Conservation (phyloP, 2,113 vertebrate species). For the Albula goreensis region DNA sequence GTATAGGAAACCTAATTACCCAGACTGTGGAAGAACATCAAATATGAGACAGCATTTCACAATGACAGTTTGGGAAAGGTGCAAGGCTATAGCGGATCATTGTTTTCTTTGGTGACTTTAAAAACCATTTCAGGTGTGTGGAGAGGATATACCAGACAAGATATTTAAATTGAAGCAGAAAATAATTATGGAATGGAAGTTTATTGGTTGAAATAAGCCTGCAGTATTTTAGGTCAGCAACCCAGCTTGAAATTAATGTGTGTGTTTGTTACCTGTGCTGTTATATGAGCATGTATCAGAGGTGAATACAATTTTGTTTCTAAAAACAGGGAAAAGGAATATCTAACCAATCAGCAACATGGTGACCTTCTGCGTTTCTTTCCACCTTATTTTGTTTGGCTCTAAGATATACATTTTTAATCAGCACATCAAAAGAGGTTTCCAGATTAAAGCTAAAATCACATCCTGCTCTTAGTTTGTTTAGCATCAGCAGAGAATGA, state of each 20-base stretch:
- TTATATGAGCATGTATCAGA: neutral
- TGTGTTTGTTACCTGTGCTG: neutral
- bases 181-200: neutral
- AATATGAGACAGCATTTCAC: neutral
- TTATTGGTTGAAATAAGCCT: neutral
- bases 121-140: neutral
- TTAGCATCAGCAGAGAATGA: constrained; percentile 17
- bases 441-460: constrained; percentile 23
- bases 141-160: neutral
- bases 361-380: constrained; percentile 22
- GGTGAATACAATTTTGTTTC: neutral
- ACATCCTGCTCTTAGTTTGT: constrained; percentile 23
- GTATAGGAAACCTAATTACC: neutral
- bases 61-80: neutral
- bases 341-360: neutral
- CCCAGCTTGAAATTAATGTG: neutral
- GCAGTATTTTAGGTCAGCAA: neutral
- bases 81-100: neutral
- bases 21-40: neutral
- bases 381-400: constrained; percentile 25
- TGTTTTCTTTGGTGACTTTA: neutral
- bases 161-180: neutral
- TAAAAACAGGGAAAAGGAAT: neutral
- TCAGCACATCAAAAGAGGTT: constrained; percentile 31
- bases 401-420: constrained; percentile 36